Base-by-base conservation (phyloP, 35 echinoderm and acorn worm species). In the Patiria miniata region DNA sequence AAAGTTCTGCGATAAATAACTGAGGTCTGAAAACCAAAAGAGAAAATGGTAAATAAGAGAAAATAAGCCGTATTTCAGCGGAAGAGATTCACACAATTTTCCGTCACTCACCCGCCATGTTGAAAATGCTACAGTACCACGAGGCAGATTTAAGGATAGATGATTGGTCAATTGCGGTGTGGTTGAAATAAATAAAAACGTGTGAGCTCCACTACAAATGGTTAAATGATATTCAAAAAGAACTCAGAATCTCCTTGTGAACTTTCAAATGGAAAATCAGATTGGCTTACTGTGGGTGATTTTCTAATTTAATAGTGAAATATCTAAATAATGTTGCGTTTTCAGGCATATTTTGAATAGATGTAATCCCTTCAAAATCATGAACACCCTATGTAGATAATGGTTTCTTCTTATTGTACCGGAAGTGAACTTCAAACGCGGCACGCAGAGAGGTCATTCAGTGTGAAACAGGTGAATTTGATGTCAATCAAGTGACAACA, bases 31-130 rank as follows among this genome's bases (percentile, higher is more conserved):
- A 73, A 73, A 73, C 14, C 34, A 73, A 73, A 73, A 73, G 65
- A 73, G 65, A 73, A 73, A 73, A 32, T 22, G 65, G 65, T 73
- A 73, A 73, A 73, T 73, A 73, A 73, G 65, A 26, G 21, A 73
- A 73, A 34, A 73, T 32, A 14, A 32, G 0, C 26, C 6, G 18
- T 34, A 34, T 73, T 73, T 73, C 65, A 73, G 65, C 65, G 65
- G 65, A 73, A 73, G 65, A 34, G 65, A 73, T 73, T 73, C 29
- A 73, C 65, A 73, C 65, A 73, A 32, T 73, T 34, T 32, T 28
- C 65, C 29, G 65, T 73, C 65, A 73, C 65, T 73, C 65, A 73
- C 65, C 65, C 65, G 65, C 65, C 65, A 73, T 73, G 65, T 73
- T 73, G 65, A 73, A n/a, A 73, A 73, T 73, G 65, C 23, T 73